Base-by-base conservation (phyloP, 2,113 vertebrate species). In the Tachycineta bicolor region DNA sequence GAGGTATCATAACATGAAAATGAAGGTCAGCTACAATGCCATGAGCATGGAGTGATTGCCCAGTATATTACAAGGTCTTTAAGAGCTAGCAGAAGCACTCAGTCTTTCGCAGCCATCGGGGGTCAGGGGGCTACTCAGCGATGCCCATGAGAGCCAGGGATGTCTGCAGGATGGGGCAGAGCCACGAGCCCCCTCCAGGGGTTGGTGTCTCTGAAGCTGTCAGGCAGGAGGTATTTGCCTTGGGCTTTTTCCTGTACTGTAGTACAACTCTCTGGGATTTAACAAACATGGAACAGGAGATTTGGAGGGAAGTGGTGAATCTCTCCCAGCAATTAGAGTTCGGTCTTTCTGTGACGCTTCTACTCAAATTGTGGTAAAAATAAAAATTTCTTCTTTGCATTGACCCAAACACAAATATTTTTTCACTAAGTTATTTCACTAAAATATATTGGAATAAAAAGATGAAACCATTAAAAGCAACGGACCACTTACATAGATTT, bases 1-100 rank as follows among this genome's bases (percentile, higher is more conserved):
- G 71, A 94, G 88, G 49, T 26, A 96, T 67, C 87, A 70, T 77
- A 89, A 86, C 75, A 75, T 21, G 83, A 86, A 92, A 92, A 90
- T 78, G 88, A 90, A 96, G 88, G 75, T 96, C 90, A 90, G 82
- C 43, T 60, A 16, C 52, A 67, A 83, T 29, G 56, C 64, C 4
- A 3, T 5, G 53, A 90, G 56, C 52, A 52, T 11, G 52, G 47
- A 93, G 24, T 33, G 78, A 94, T 77, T 2, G 0, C 39, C 65
- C 55, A 60, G 46, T 81, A 8, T 89, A 56, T 86, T 88, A 93
- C 14, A 80, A 70, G 47, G 55, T 93, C 85, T 92, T 90, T 83
- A 91, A 56, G 52, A 93, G 29, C 39, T 5, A 52, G 22, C 63
- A 85, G 82, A 67, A 55, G 26, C 25, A 19, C 7, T 26, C 23